A percentile compares a stretch with the other conserved stretches of the same genome.
Evolutionary conservation across 2,113 vertebrate species (phyloP).

Genomic region (Cyprinodon brontotheroides): DNA sequence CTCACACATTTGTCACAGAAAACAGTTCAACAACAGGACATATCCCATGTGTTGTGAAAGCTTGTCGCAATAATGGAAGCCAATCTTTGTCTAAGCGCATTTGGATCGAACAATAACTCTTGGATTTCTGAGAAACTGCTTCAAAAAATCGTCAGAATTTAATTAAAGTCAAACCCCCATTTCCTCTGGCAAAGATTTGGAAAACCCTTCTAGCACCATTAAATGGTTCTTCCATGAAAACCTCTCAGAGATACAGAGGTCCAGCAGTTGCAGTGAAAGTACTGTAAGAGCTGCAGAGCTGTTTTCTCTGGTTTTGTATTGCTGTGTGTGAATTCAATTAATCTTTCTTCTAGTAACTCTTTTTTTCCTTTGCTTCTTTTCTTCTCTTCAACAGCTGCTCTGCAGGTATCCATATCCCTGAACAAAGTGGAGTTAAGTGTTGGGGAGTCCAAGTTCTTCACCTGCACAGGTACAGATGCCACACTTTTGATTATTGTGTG

Average conservation of each 20-base stretch:
- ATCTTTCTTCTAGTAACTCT: conserved; percentile 12
- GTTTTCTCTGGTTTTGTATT: conserved; percentile 10
- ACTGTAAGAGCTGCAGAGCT: background rate
- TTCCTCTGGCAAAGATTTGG: conserved; percentile 13
- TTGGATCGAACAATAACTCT: background rate
- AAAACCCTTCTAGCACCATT: background rate
- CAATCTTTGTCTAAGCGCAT: conserved; percentile 12
- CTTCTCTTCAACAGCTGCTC: conserved; percentile 81
- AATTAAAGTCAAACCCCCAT: conserved; percentile 8
- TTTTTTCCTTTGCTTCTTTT: conserved; percentile 2
- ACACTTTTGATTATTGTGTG: background rate
- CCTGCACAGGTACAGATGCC: conserved; percentile 88
- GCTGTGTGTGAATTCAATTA: conserved; percentile 13
- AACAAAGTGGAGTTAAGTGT: conserved; percentile 98
- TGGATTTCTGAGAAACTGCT: conserved; percentile 15
- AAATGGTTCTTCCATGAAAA: background rate
- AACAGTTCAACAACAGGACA: conserved; percentile 29
- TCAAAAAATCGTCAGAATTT: conserved; percentile 24
- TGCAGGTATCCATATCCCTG: conserved; percentile 97
- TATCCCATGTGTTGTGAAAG: conserved; percentile 21
- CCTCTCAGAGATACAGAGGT: background rate
- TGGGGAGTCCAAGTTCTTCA: conserved; percentile 99
- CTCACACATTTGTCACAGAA: background rate
- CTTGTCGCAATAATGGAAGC: conserved; percentile 38
- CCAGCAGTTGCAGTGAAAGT: background rate